A percentile compares a stretch with the other conserved stretches of the same genome.
phyloP scores from a whole-genome alignment of 2,888 invertebrate genomes.

The Acronicta psi region DNA sequence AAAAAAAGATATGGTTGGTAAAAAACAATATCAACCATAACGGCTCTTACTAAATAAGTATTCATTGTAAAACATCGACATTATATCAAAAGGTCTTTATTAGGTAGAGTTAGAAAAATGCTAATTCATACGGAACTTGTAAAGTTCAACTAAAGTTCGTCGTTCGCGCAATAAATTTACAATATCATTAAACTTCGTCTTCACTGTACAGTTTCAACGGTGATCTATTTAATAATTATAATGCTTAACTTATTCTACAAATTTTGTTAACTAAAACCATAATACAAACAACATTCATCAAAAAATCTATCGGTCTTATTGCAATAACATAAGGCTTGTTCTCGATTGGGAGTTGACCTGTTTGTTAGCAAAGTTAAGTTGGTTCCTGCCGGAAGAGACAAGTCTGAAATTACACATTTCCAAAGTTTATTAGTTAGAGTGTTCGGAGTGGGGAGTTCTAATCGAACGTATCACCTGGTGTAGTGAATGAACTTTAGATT shows the following conservation, averaged over 20 bases:
- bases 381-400: slow-evolving; percentile 53
- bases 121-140: slow-evolving; percentile 33
- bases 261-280: slow-evolving; percentile 45
- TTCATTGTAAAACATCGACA: slow-evolving; percentile 2
- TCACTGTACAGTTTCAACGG: slow-evolving; percentile 50
- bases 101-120: slow-evolving; percentile 17
- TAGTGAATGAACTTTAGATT: slow-evolving; percentile 58
- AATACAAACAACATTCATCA: slow-evolving; percentile 7
- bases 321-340: slow-evolving; percentile 14
- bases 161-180: slow-evolving; percentile 53
- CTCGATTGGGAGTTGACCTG: not conserved
- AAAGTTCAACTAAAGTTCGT: slow-evolving; percentile 37
- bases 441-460: slow-evolving; percentile 48
- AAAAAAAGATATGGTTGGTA: too few relatives aligned
- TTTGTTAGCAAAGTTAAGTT: slow-evolving; percentile 29
- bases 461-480: slow-evolving; percentile 53
- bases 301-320: slow-evolving; percentile 8
- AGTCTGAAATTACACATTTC: slow-evolving; percentile 61
- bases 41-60: not conserved
- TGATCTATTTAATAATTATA: slow-evolving; percentile 63
- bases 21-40: not conserved
- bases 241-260: slow-evolving; percentile 60
- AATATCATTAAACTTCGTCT: slow-evolving; percentile 57
- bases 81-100: slow-evolving; percentile 2
- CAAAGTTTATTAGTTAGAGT: slow-evolving; percentile 64